Base-by-base conservation (phyloP, 1,140 invertebrate species). In the Antheraea mylitta region DNA sequence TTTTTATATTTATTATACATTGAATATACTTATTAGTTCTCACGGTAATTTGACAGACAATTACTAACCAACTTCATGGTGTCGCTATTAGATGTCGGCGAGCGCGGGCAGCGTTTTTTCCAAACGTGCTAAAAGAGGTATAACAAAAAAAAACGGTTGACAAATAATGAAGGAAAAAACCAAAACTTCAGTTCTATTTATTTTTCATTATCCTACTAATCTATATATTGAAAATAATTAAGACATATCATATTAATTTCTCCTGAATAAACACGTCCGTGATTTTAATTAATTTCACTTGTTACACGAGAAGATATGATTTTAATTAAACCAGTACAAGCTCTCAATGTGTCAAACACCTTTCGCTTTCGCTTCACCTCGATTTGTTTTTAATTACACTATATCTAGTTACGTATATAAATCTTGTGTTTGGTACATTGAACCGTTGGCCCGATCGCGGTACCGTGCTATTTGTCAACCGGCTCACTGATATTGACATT, bases 401-500 rank as follows among this genome's bases (percentile, higher is more conserved):
- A 70, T 66, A 58, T 71, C 63, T 64, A 71, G 64, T 75, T 53
- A 59, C 65, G 42, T 58, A 18, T 61, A 67, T 59, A 62, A 68
- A 36, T 61, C 18, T 63, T 60, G 38, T 58, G 64, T 16, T 45
- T 48, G 67, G 70, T 75, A 59, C 68, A 73, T 67, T 68, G 74
- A 69, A 71, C 70, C 66, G 60, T 45, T 66, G 62, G 67, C 58
- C 36, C 59, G 58, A 53, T 67, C 22, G 22, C 1, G 22, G 22
- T 30, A 30, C 22, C 22, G 22, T 4, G 22, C 22, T 30, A 37
- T 71, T 73, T 70, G 70, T 73, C 38, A 69, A 62, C 75, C 63
- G 36, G 71, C 60, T 59, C 70, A 65, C 59, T 76, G 78, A 75
- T 86, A 85, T 87, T 90, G 85, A 85, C 81, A 83, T 85, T 86